A percentile compares a stretch with the other conserved stretches of the same genome.
These are phyloP conservation scores for Cacoxenus indagator DNA, from an alignment of 2,888 invertebrate species.

Conservation along the genomic window DNA sequence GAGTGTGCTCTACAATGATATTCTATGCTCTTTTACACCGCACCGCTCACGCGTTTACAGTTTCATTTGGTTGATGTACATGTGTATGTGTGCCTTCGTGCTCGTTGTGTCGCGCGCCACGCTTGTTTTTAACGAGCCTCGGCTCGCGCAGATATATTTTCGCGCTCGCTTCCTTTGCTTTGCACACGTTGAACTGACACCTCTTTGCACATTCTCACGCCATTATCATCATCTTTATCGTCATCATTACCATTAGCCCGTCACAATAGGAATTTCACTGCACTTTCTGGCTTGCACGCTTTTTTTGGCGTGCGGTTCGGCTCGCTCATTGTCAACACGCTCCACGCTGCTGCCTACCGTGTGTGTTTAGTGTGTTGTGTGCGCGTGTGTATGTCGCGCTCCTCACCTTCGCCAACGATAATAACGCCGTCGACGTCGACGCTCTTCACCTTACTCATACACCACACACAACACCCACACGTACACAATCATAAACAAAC, in stretches of 20 bases:
- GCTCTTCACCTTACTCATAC: too few relatives aligned
- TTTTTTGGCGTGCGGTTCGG: not conserved
- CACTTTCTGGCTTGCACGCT: conserved; percentile 3
- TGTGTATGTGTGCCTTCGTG: not conserved
- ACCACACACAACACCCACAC: too few relatives aligned
- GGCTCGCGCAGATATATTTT: not conserved
- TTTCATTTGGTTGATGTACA: not conserved
- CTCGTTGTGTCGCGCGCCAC: not conserved
- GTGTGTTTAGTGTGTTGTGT: not conserved
- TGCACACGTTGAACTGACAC: not conserved
- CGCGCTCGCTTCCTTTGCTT: not conserved
- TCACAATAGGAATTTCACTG: too few relatives aligned
- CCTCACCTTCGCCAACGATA: too few relatives aligned
- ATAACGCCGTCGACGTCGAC: too few relatives aligned
- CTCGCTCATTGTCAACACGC: not conserved
- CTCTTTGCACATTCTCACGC: not conserved
- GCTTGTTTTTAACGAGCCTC: not conserved
- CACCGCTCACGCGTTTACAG: too few relatives aligned
- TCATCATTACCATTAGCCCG: not conserved
- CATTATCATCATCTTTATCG: not conserved
- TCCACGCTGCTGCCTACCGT: conserved; percentile 14
- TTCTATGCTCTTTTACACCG: too few relatives aligned
- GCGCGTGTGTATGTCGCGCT: not conserved
- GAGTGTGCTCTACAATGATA: too few relatives aligned
- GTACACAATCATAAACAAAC: too few relatives aligned